A percentile compares a stretch with the other conserved stretches of the same genome.
Evolutionary conservation across 1,140 invertebrate species (phyloP).

Genomic region (Amyelois transitella): DNA sequence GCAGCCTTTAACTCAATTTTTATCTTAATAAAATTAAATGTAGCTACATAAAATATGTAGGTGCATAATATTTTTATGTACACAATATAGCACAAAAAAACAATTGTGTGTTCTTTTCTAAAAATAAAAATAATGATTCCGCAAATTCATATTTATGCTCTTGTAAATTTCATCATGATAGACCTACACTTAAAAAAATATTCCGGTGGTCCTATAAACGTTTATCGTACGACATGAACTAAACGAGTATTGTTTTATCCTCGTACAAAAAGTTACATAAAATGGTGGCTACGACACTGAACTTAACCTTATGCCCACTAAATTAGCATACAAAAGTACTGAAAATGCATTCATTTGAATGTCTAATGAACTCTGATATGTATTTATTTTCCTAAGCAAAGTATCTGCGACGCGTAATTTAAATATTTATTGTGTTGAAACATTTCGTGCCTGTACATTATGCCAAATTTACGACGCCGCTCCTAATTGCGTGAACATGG

Average conservation of each 20-base stretch:
- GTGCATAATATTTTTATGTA: too few relatives aligned
- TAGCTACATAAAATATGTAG: too few relatives aligned
- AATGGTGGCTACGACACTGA: constrained; percentile 53
- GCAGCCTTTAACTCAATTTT: too few relatives aligned
- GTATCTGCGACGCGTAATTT: constrained; percentile 25
- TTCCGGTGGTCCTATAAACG: not conserved
- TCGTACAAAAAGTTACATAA: constrained; percentile 35
- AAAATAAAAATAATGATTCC: too few relatives aligned
- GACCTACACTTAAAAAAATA: too few relatives aligned
- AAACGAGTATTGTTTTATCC: constrained; percentile 16
- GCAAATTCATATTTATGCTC: too few relatives aligned
- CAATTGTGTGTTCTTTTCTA: too few relatives aligned
- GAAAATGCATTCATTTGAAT: constrained; percentile 65
- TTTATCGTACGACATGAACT: not conserved
- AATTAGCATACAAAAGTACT: constrained; percentile 70
- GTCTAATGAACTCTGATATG: constrained; percentile 38
- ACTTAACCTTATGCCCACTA: constrained; percentile 59
- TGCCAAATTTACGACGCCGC: constrained; percentile 11
- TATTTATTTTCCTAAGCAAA: constrained; percentile 30
- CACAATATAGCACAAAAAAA: too few relatives aligned
- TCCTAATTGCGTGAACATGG: constrained; percentile 8
- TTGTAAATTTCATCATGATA: too few relatives aligned
- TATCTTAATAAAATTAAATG: too few relatives aligned
- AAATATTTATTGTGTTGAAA: constrained; percentile 29
- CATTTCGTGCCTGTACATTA: constrained; percentile 13